Base-by-base conservation (phyloP, 2,113 vertebrate species). In the Notiomystis cincta region DNA sequence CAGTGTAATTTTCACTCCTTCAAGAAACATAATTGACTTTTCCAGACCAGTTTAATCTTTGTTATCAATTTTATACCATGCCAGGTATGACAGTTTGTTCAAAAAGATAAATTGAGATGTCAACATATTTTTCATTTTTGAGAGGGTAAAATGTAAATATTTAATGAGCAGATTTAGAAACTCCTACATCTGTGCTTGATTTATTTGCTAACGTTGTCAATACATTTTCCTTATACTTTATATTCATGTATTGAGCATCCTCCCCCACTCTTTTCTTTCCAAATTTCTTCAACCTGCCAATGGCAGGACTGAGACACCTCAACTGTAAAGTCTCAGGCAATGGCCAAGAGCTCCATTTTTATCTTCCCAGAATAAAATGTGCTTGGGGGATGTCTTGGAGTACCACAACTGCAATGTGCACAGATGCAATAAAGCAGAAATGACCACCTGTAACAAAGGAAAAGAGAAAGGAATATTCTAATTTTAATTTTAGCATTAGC, bases 101-200 rank as follows among this genome's bases (percentile, higher is more conserved):
- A 65, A 62, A 75, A 54, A 33, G 47, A 82, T 47, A 72, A 87
- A 83, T 8, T 65, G 66, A 89, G 75, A 86, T 67, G 78, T 57
- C 82, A 85, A 79, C 35, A 25, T 91, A 82, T 90, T 92, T 95
- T 82, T 27, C 60, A 75, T 42, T 93, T 95, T 78, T 86, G 58
- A 94, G 51, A 40, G 13, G 28, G 19, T 37, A 78, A 86, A 53
- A 11, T 84, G 56, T 90, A 93, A 92, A 90, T 90, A 89, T 76
- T 95, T 93, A 87, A 95, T 60, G 30, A 64, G 35, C 45, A 82
- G 27, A 14, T 69, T 89, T 81, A 93, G 56, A 69, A 73, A 77
- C 48, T 93, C 42, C 48, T 88, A 21, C 38, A n/a, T 70, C 61
- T 79, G 18, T 13, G 31, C 62, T 57, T 69, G 44, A 93, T 78